A percentile compares a stretch with the other conserved stretches of the same genome.
phyloP scores from a whole-genome alignment of 2,888 invertebrate species.

The Acrobasis suavella region DNA sequence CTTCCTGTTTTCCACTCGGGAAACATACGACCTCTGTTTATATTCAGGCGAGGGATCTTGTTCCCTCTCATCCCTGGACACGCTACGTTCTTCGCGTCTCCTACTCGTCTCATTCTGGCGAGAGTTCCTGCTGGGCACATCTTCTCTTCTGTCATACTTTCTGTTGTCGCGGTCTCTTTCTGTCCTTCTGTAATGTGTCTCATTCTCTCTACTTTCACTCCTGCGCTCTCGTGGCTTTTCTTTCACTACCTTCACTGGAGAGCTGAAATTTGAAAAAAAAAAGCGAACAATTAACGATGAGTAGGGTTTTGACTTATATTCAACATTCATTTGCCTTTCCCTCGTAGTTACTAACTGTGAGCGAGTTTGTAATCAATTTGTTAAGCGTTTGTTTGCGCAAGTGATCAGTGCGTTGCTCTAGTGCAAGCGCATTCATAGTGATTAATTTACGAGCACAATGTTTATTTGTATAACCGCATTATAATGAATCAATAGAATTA shows the following conservation, averaged over 20 bases:
- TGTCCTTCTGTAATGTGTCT: constrained; percentile 61
- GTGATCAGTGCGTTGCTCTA: not conserved
- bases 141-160: constrained; percentile 68
- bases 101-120: constrained; percentile 44
- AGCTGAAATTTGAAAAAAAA: constrained; percentile 52
- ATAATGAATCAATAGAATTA: not conserved
- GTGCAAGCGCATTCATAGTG: not conserved
- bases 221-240: constrained; percentile 60
- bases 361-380: not conserved
- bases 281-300: not conserved
- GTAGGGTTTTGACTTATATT: not conserved
- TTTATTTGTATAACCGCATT: not conserved
- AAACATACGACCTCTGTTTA: constrained; percentile 60
- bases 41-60: constrained; percentile 55
- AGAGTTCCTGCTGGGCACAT: constrained; percentile 39
- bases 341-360: not conserved
- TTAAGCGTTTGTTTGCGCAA: not conserved
- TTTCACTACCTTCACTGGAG: constrained; percentile 63
- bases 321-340: not conserved
- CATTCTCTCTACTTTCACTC: constrained; percentile 56
- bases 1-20: constrained; percentile 60
- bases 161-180: constrained; percentile 69
- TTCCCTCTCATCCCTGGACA: constrained; percentile 40
- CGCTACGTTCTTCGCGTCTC: constrained; percentile 57
- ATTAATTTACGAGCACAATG: not conserved